Evolutionary conservation across 2,797 vertebrate species (phyloP).

Genomic region (Tympanoctomys barrerae): DNA sequence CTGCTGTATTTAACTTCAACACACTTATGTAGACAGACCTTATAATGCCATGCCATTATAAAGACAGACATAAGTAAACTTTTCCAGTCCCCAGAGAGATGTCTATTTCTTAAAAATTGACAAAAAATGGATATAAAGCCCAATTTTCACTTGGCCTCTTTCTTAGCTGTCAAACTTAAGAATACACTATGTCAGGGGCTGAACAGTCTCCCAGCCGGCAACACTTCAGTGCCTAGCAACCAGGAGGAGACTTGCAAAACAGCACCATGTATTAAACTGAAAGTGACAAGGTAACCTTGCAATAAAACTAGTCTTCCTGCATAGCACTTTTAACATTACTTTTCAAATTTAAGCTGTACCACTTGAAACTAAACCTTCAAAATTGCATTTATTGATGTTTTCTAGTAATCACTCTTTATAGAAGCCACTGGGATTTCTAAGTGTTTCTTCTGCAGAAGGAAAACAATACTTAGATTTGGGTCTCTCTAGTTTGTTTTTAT

Average conservation of each 20-base stretch:
- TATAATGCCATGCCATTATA: background rate
- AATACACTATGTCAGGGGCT: background rate
- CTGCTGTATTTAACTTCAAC: conserved; percentile 17
- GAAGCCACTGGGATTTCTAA: background rate
- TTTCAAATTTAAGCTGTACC: conserved; percentile 22
- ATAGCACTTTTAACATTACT: background rate
- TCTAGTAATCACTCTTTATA: conserved; percentile 11
- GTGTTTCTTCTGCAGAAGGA: conserved; percentile 28
- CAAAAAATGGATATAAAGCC: conserved; percentile 24
- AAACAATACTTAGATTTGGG: background rate
- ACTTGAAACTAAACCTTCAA: conserved; percentile 46
- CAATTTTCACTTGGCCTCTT: background rate
- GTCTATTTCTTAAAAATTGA: conserved; percentile 17
- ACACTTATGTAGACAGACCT: background rate
- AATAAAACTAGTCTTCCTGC: background rate
- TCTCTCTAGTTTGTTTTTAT: conserved; percentile 38
- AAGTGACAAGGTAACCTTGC: background rate
- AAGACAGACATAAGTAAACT: background rate
- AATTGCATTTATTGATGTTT: background rate
- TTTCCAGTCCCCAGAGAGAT: background rate
- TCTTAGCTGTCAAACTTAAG: background rate
- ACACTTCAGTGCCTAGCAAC: background rate
- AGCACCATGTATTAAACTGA: background rate
- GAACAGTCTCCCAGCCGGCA: background rate
- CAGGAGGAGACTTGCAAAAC: background rate